A percentile compares a stretch with the other conserved stretches of the same genome.
Evolutionary conservation across 2,797 vertebrate species (phyloP).

Genomic region (Molossus alvarezi): DNA sequence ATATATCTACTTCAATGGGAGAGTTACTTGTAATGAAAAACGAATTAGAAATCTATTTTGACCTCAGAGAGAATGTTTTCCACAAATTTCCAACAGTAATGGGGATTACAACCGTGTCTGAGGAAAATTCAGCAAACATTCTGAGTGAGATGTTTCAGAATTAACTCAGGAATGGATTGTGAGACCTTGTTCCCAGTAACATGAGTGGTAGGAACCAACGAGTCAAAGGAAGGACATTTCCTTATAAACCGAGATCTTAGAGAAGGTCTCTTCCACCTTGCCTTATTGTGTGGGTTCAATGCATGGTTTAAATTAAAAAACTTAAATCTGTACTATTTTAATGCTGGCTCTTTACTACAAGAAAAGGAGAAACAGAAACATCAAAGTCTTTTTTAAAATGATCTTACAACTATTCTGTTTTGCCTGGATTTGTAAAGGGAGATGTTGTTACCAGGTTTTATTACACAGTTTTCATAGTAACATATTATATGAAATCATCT

Average conservation of each 20-base stretch:
- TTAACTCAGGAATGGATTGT: neutral
- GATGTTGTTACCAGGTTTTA: constrained; percentile 80
- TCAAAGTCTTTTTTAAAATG: constrained; percentile 63
- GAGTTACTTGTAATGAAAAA: constrained; percentile 42
- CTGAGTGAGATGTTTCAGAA: constrained; percentile 38
- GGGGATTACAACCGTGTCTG: constrained; percentile 53
- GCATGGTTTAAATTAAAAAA: constrained; percentile 30
- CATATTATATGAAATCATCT: constrained; percentile 88
- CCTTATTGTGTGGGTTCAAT: constrained; percentile 10
- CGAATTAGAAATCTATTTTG: constrained; percentile 51
- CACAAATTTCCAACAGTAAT: constrained; percentile 31
- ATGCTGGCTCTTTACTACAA: constrained; percentile 35
- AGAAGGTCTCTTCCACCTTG: neutral
- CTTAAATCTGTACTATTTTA: constrained; percentile 56
- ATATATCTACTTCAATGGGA: neutral
- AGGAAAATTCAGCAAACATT: constrained; percentile 60
- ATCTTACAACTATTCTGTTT: constrained; percentile 8
- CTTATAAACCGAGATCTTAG: neutral
- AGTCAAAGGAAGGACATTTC: neutral
- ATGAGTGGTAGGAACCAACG: neutral
- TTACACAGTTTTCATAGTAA: constrained; percentile 81
- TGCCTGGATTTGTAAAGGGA: constrained; percentile 72
- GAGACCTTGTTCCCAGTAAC: neutral
- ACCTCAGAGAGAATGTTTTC: constrained; percentile 16
- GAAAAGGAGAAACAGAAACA: constrained; percentile 38